Conservation (phyloP, 2,113 vertebrate genomes). For the Meriones unguiculatus region DNA sequence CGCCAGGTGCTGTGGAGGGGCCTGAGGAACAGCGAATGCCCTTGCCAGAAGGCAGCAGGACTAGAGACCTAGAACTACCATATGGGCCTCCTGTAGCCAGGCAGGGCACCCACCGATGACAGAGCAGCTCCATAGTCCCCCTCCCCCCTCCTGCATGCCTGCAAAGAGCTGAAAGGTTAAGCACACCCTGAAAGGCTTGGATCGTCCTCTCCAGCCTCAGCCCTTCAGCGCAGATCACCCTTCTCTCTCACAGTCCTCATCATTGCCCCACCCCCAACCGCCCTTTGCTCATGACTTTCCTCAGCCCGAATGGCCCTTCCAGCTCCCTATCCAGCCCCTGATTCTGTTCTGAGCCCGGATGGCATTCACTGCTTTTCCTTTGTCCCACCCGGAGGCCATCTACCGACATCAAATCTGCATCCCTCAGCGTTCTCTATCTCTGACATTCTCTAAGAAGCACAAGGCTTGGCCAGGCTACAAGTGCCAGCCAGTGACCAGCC, state of each 20-base stretch:
- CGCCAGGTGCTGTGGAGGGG: neutral
- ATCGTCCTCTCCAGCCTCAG: accelerated
- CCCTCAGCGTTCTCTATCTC: neutral
- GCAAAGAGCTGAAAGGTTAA: neutral
- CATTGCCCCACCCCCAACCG: neutral
- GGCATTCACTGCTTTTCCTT: neutral
- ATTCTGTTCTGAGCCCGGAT: neutral
- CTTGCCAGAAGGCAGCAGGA: conserved; percentile 62
- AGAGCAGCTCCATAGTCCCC: no score
- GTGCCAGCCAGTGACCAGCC: neutral
- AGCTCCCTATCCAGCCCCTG: neutral
- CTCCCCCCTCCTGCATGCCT: neutral
- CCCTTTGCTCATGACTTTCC: neutral
- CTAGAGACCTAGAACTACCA: neutral
- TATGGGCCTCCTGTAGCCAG: accelerated
- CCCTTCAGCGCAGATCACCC: neutral
- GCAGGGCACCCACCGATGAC: neutral
- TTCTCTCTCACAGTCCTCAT: neutral
- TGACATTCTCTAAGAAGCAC: neutral
- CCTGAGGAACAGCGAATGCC: neutral
- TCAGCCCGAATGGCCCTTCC: neutral
- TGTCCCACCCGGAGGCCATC: neutral
- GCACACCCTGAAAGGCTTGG: neutral
- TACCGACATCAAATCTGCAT: neutral
- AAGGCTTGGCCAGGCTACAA: neutral